Evolutionary conservation across 2,113 vertebrate genomes (phyloP), one percentile per base, ranked within the genome.

Genomic region (Hystrix cristata): DNA sequence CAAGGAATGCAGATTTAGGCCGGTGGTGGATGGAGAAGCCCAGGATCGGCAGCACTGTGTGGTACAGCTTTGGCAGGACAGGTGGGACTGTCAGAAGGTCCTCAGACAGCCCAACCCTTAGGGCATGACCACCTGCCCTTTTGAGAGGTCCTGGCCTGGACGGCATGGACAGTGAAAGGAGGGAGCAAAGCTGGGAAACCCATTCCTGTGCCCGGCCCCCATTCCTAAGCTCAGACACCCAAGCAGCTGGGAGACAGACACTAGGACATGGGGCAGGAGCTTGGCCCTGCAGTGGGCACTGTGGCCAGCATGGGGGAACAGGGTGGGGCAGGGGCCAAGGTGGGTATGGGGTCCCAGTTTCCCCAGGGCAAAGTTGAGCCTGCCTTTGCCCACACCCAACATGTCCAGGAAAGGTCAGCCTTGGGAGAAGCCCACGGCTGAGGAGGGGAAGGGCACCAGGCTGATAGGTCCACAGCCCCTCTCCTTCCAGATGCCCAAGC

Each of bases 141-240:
- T 19, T 71, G 67, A 7, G n/a, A 71, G 34, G 18, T 34, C 69
- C n/a, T 38, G n/a, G 7, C 18, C n/a, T 38, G n/a, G n/a, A 18
- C 69, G 38, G 80, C 21, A 31, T 64, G 1, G 11, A 21, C n/a
- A 48, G 48, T 6, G 6, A 53, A 4, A 8, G 21, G 2, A 21
- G 0, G 12, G 2, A 12, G 14, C 11, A 5, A 16, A 53, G 18
- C 51, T 60, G 18, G 62, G 48, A 19, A 27, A 1, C 7, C 1
- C 19, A 5, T 14, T 19, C 14, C 25, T 27, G 38, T 29, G 11
- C 43, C 53, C 15, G 16, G 16, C 34, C 55, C 59, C 31, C 60
- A 31, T 10, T 64, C 43, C 38, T 67, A n/a, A 4, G 57, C 34
- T 48, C 31, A 23, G 48, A 67, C 5, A 48, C 59, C 38, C 18